A percentile compares a stretch with the other conserved stretches of the same genome.
Evolutionary conservation across 1,140 invertebrate genomes (phyloP).

Genomic region (Carcinoscorpius rotundicauda): DNA sequence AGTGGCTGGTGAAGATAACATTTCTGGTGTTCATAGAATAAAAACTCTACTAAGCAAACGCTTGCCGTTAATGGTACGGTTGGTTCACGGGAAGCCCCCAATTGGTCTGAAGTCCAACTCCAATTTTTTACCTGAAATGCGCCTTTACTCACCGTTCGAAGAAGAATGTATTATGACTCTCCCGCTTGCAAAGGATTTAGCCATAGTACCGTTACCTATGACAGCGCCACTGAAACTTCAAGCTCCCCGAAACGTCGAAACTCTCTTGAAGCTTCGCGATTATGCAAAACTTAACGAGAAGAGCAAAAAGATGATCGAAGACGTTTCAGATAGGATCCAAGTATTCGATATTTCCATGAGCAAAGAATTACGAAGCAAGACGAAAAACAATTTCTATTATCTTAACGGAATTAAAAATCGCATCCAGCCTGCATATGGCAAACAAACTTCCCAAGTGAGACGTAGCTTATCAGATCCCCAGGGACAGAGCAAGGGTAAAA

Average conservation of each 20-base stretch:
- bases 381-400: neutral
- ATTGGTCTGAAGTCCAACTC: slow-evolving; percentile 43
- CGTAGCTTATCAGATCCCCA: slow-evolving; percentile 20
- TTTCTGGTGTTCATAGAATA: slow-evolving; percentile 71
- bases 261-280: slow-evolving; percentile 61
- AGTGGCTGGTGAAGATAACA: slow-evolving; percentile 77
- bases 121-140: slow-evolving; percentile 67
- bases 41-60: slow-evolving; percentile 73
- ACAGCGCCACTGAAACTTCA: slow-evolving; percentile 74
- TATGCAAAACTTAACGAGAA: slow-evolving; percentile 66
- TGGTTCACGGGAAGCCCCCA: slow-evolving; percentile 74
- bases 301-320: slow-evolving; percentile 58
- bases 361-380: slow-evolving; percentile 27
- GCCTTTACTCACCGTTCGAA: slow-evolving; percentile 68
- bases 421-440: slow-evolving; percentile 17
- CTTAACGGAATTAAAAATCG: slow-evolving; percentile 9
- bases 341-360: slow-evolving; percentile 32
- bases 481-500: slow-evolving; percentile 7
- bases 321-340: slow-evolving; percentile 67
- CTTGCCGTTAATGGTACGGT: slow-evolving; percentile 74
- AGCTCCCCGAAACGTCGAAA: slow-evolving; percentile 66
- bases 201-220: slow-evolving; percentile 62
- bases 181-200: slow-evolving; percentile 43
- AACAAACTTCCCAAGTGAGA: slow-evolving; percentile 1
- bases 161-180: slow-evolving; percentile 67